Percentiles rank a stretch among this genome's conserved stretches.
Conservation (phyloP, 2,113 vertebrate species). For the Vimba vimba region DNA sequence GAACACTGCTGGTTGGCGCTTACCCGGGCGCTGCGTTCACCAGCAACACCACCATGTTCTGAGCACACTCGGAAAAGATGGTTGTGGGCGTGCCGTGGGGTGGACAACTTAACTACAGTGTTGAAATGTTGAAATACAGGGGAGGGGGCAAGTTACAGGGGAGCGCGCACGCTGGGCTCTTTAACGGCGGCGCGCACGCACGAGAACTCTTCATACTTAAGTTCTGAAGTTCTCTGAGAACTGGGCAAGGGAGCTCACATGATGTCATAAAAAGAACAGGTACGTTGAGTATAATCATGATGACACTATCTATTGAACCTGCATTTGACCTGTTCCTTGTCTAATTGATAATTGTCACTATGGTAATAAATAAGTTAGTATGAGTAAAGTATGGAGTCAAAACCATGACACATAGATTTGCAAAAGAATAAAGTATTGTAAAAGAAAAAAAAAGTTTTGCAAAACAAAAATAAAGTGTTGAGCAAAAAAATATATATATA, state of each 20-base stretch:
- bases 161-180: conserved; percentile 47
- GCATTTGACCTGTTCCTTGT: not conserved
- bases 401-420: too few species aligned
- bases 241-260: not conserved
- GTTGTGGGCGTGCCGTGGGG: conserved; percentile 55
- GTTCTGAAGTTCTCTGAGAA: not conserved
- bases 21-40: conserved; percentile 42
- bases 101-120: conserved; percentile 47
- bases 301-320: not conserved
- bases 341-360: too few species aligned
- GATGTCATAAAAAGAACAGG: not conserved
- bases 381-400: not conserved
- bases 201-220: not conserved
- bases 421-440: too few species aligned
- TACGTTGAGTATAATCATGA: not conserved
- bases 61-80: conserved; percentile 69
- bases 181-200: conserved; percentile 50
- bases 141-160: conserved; percentile 19
- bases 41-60: conserved; percentile 67
- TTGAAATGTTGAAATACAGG: conserved; percentile 49
- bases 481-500: too few species aligned
- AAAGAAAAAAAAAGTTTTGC: too few species aligned
- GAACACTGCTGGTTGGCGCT: not conserved
- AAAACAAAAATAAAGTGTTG: too few species aligned
- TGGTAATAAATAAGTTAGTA: too few species aligned